Conservation (phyloP, 30 jellyfish, hydroid and myxozoan species). For the Mastigias papua region DNA sequence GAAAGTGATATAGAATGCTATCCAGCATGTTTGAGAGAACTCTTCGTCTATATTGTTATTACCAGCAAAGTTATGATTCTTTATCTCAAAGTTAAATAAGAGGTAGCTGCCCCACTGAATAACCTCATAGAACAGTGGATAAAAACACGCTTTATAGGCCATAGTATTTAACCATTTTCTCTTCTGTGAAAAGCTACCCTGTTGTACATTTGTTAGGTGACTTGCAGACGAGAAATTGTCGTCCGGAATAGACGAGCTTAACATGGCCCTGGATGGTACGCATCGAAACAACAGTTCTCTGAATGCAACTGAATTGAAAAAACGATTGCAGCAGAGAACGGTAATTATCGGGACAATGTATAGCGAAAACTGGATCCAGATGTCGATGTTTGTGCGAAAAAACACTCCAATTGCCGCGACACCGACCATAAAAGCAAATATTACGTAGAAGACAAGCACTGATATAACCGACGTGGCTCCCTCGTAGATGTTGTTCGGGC, state of each 20-base stretch:
- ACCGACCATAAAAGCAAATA: conserved; percentile 61
- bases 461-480: conserved; percentile 32
- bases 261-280: conserved; percentile 67
- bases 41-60: neutral
- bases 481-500: conserved; percentile 54
- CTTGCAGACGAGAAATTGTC: conserved; percentile 44
- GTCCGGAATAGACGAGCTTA: conserved; percentile 69
- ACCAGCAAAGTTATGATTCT: conserved; percentile 37
- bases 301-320: conserved; percentile 71
- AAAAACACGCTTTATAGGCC: conserved; percentile 72
- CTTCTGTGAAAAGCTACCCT: conserved; percentile 38
- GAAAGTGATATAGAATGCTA: conserved; percentile 18
- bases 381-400: conserved; percentile 56
- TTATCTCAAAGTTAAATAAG: conserved; percentile 2
- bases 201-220: conserved; percentile 12
- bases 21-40: conserved; percentile 56
- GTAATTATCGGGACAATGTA: conserved; percentile 81
- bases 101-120: conserved; percentile 79
- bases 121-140: conserved; percentile 72
- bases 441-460: conserved; percentile 5
- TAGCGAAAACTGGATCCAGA: conserved; percentile 82
- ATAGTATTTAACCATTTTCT: conserved; percentile 69
- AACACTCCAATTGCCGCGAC: conserved; percentile 75
- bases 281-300: conserved; percentile 69
- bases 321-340: conserved; percentile 45